Percentiles rank a stretch among this genome's conserved stretches.
Evolutionary conservation across 2,888 invertebrate species (phyloP).

Genomic region (Neocrepidodera transversa): DNA sequence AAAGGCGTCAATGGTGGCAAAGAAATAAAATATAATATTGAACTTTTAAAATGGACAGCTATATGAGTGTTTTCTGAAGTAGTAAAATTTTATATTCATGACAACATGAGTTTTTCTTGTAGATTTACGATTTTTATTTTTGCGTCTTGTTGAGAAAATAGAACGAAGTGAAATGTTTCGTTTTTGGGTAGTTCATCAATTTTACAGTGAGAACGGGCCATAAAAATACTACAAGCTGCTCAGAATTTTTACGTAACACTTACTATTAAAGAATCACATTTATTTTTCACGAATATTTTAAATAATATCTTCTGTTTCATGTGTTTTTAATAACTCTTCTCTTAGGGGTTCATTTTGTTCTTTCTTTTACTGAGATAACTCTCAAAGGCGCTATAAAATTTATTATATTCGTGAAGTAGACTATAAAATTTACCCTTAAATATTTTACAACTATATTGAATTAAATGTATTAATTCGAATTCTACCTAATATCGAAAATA

Average conservation of each 20-base stretch:
- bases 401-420: conserved; percentile 22
- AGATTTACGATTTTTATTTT: conserved; percentile 4
- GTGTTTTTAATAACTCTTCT: conserved; percentile 16
- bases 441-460: conserved; percentile 18
- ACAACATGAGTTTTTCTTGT: conserved; percentile 1
- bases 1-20: too few species aligned
- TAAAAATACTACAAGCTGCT: conserved; percentile 1
- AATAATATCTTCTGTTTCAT: conserved; percentile 12
- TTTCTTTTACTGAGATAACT: conserved; percentile 14
- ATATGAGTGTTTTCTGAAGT: not conserved
- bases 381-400: conserved; percentile 19
- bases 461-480: conserved; percentile 24
- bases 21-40: too few species aligned
- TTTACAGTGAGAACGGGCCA: conserved; percentile 7
- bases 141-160: conserved; percentile 4
- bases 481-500: conserved; percentile 19
- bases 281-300: conserved; percentile 2
- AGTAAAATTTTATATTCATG: conserved; percentile 11
- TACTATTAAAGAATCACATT: not conserved
- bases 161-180: not conserved
- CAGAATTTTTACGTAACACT: conserved; percentile 1
- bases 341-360: conserved; percentile 19
- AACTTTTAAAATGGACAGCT: conserved; percentile 1
- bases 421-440: conserved; percentile 23
- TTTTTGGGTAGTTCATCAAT: conserved; percentile 9